Conservation (phyloP, 2,113 vertebrate genomes). For the Petromus typicus region DNA sequence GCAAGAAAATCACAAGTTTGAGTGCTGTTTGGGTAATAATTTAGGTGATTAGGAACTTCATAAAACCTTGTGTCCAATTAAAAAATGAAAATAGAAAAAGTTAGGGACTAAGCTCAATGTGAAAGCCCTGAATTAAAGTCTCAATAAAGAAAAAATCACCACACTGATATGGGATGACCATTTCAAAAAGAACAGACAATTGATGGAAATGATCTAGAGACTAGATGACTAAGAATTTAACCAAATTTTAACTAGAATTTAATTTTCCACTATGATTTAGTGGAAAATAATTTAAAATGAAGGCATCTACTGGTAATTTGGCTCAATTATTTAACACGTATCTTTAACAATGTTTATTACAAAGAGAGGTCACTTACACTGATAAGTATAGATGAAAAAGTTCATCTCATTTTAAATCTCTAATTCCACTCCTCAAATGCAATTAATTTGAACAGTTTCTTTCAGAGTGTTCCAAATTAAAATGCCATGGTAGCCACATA, state of each 20-base stretch:
- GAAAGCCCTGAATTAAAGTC: background rate
- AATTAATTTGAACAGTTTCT: background rate
- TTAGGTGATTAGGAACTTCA: background rate
- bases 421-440: background rate
- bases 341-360: background rate
- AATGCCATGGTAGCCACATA: background rate
- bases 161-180: background rate
- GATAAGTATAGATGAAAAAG: background rate
- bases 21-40: background rate
- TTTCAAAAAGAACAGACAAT: background rate
- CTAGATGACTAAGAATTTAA: background rate
- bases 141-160: background rate
- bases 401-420: background rate
- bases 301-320: background rate
- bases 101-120: background rate
- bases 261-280: too few species aligned
- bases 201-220: background rate
- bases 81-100: background rate
- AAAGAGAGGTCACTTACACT: background rate
- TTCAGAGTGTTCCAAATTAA: background rate
- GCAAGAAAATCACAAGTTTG: background rate
- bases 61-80: background rate
- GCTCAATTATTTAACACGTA: background rate
- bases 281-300: background rate
- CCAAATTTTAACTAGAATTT: too few species aligned